Conservation (phyloP, 2,888 invertebrate genomes). For the Coelogynopora nodosa region DNA sequence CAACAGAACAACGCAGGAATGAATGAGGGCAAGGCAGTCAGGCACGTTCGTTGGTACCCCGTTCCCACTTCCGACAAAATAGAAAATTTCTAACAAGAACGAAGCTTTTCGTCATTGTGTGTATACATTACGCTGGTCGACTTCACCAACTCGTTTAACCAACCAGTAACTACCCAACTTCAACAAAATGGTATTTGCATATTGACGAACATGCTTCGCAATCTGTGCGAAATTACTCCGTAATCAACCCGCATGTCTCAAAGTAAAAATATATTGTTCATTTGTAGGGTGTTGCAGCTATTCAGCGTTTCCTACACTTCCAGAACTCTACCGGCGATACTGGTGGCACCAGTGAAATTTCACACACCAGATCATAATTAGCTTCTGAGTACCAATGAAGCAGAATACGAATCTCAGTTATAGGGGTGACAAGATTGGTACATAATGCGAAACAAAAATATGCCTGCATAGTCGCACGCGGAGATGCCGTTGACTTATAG, state of each 20-base stretch:
- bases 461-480: too few relatives aligned
- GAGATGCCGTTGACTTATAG: too few relatives aligned
- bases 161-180: neutral
- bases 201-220: neutral
- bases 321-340: too few relatives aligned
- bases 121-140: neutral
- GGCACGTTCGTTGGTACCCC: neutral
- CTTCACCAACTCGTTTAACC: neutral
- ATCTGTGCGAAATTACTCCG: neutral
- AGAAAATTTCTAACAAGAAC: neutral
- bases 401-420: too few relatives aligned
- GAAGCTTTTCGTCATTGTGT: neutral
- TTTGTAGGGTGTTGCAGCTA: too few relatives aligned
- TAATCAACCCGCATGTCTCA: neutral
- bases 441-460: too few relatives aligned
- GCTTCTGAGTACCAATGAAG: too few relatives aligned
- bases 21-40: slow-evolving; percentile 9
- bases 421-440: too few relatives aligned
- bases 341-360: too few relatives aligned
- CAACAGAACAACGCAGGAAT: neutral
- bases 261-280: neutral
- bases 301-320: too few relatives aligned
- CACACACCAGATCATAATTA: too few relatives aligned
- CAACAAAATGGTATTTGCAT: neutral
- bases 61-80: slow-evolving; percentile 5